Conservation (phyloP, 2,113 vertebrate genomes). For the Psittacula cyanocephala region DNA sequence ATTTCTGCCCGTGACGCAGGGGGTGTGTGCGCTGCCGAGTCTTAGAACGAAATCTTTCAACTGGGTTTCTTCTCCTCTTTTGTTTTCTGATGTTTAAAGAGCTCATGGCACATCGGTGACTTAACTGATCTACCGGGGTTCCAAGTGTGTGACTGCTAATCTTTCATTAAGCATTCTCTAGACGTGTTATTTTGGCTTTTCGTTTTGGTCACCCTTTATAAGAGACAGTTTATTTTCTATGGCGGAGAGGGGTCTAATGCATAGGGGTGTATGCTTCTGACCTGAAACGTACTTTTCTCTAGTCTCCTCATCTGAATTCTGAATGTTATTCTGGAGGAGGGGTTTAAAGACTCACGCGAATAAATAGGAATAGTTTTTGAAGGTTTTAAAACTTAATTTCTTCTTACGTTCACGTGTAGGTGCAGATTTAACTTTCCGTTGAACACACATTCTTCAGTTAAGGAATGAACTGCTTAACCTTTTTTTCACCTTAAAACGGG, state of each 20-base stretch:
- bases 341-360: neutral
- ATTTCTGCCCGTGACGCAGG: neutral
- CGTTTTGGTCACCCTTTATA: neutral
- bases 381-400: neutral
- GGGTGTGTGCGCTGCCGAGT: neutral
- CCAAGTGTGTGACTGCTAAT: neutral
- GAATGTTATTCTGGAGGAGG: neutral
- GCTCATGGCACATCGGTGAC: neutral
- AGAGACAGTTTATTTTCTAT: neutral
- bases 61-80: neutral
- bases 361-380: neutral
- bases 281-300: neutral
- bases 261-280: neutral
- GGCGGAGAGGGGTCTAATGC: neutral
- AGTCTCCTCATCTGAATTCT: neutral
- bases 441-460: neutral
- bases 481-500: neutral
- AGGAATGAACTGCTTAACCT: neutral
- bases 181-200: neutral
- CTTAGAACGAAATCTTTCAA: neutral
- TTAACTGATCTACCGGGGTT: neutral
- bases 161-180: neutral
- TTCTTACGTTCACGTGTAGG: fast-evolving
- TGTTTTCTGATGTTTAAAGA: constrained; percentile 31
- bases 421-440: neutral